Base-by-base conservation (phyloP, 2,797 vertebrate genomes). In the Argya squamiceps region DNA sequence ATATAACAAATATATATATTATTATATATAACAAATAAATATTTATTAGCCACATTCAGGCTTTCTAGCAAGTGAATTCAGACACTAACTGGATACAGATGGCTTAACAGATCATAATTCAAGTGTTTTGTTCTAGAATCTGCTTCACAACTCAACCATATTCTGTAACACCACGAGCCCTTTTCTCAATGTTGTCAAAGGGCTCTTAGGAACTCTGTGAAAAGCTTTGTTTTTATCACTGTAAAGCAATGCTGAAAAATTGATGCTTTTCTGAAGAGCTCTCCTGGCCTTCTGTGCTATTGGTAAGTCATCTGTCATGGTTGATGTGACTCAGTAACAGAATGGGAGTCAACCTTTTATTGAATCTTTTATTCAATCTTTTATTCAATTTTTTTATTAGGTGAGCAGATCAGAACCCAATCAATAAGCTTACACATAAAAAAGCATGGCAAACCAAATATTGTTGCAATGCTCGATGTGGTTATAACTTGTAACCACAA, bases 271-370 rank as follows among this genome's bases (percentile, higher is more conserved):
- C 55, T 81, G 6, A 93, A 70, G 64, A 77, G 96, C 96, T 97
- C 96, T 71, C 97, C 88, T 97, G 96, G 94, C 89, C 34, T 43
- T 50, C 46, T 34, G n/a, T 63, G 23, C 75, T 71, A 75, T 69
- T 76, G 93, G 87, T 95, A 55, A 95, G 53, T 90, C 92, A 84
- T 96, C 92, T 77, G 22, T 96, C 96, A 89, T 71, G 95, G 97
- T 96, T 97, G 98, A 98, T 98, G 84, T 97, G 93, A 97, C 94
- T 98, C 89, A 94, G 97, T 98, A 98, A 98, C 97, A 8, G 32
- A 21, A 97, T 97, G 92, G 97, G 98, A 98, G 96, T 97, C 97
- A 44, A 2, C 84, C 53, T 41, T 87, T 64, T 97, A 91, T 95
- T 97, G 92, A 96, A 10, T 34, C n/a, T 55, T 55, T 64, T 97